phyloP scores from a whole-genome alignment of 2,113 vertebrate genomes.

The Penelope pileata region DNA sequence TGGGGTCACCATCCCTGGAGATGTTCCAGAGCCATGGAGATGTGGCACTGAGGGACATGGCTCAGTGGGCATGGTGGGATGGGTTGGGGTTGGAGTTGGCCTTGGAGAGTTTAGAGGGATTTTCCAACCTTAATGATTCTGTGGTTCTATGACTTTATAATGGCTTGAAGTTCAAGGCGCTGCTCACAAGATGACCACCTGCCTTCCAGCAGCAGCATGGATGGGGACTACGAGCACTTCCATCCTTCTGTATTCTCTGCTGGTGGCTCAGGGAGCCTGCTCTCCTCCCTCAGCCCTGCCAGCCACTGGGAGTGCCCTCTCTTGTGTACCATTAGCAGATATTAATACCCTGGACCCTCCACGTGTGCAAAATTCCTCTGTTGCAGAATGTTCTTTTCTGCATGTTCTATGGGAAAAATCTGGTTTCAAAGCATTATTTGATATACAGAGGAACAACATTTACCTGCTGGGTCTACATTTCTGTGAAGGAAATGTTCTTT shows the following conservation, averaged over 20 bases:
- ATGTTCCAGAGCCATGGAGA: too few relatives aligned
- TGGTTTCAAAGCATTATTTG: not conserved
- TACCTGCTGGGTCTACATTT: not conserved
- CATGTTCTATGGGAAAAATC: not conserved
- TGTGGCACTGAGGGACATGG: too few relatives aligned
- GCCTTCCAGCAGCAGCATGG: not conserved
- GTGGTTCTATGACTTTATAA: too few relatives aligned
- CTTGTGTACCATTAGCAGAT: not conserved
- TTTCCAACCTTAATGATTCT: too few relatives aligned
- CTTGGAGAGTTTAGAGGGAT: too few relatives aligned
- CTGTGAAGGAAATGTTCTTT: not conserved
- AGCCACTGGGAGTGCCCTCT: not conserved
- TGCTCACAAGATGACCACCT: not conserved
- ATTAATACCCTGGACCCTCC: not conserved
- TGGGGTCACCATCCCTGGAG: too few relatives aligned
- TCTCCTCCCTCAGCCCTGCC: not conserved
- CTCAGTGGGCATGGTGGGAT: too few relatives aligned
- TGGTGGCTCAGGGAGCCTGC: not conserved
- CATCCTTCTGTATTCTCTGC: not conserved
- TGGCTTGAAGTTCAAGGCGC: not conserved
- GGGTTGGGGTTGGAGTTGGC: too few relatives aligned
- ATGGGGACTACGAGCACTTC: not conserved
- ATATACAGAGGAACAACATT: not conserved
- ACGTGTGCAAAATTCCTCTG: rapidly evolving
- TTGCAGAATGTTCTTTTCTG: not conserved